Evolutionary conservation across 92 coral and sea anemone species (phyloP).

Genomic region (Phenganax marumi): DNA sequence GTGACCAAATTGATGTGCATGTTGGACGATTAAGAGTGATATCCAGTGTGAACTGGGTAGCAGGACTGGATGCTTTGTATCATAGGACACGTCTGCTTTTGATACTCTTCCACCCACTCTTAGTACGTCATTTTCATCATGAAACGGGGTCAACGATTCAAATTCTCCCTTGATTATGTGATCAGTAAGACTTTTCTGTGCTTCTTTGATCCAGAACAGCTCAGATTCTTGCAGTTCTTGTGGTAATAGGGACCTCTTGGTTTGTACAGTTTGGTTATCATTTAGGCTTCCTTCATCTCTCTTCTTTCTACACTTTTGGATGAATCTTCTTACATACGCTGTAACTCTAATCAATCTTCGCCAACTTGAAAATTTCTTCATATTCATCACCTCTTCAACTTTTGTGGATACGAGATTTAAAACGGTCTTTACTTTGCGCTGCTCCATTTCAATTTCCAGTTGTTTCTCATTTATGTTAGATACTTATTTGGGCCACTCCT

Average conservation of each 20-base stretch:
- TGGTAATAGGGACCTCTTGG: slow-evolving; percentile 30
- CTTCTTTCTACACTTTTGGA: background rate
- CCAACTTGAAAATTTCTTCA: slow-evolving; percentile 45
- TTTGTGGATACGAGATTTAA: background rate
- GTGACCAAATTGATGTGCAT: slow-evolving; percentile 47
- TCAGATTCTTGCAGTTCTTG: slow-evolving; percentile 42
- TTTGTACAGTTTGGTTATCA: background rate
- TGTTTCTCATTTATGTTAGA: background rate
- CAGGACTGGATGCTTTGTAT: slow-evolving; percentile 36
- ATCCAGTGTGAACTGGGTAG: slow-evolving; percentile 32
- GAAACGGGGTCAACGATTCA: slow-evolving; percentile 40
- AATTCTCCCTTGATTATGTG: slow-evolving; percentile 41
- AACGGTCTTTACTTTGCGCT: slow-evolving; percentile 4
- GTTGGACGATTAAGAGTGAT: slow-evolving; percentile 20
- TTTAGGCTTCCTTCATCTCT: background rate
- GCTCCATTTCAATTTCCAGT: background rate
- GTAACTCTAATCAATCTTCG: slow-evolving; percentile 43
- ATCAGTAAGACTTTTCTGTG: slow-evolving; percentile 38
- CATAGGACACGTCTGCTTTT: slow-evolving; percentile 43
- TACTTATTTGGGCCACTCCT: slow-evolving; percentile 41
- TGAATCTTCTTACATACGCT: slow-evolving; percentile 20
- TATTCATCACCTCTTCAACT: slow-evolving; percentile 34
- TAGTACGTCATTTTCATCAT: slow-evolving; percentile 33
- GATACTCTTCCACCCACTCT: slow-evolving; percentile 50
- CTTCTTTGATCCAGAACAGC: slow-evolving; percentile 36